Percentiles rank a stretch among this genome's conserved stretches.
phyloP scores from a whole-genome alignment of 2,888 invertebrate species.

The Hypolimnas misippus region DNA sequence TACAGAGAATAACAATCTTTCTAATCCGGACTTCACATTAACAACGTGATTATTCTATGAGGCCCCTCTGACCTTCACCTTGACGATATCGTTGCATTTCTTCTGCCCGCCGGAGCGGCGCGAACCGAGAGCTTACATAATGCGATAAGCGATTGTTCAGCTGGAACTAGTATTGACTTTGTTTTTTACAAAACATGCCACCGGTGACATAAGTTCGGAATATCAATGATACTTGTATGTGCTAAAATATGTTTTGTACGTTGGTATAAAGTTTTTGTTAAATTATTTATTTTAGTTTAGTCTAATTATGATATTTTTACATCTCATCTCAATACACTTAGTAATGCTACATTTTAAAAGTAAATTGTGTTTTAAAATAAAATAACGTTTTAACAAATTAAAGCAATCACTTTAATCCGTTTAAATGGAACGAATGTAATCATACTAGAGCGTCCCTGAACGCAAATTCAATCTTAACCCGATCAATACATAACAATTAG shows the following conservation, averaged over 20 bases:
- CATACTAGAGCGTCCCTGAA: not conserved
- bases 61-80: conserved; percentile 19
- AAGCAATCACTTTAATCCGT: too few species aligned
- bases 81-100: conserved; percentile 18
- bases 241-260: too few species aligned
- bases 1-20: too few species aligned
- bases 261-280: too few species aligned
- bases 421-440: not conserved
- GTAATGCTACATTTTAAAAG: too few species aligned
- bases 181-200: not conserved
- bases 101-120: conserved; percentile 3
- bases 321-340: too few species aligned
- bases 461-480: not conserved
- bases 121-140: not conserved
- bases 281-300: too few species aligned
- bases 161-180: not conserved
- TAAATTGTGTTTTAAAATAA: not conserved
- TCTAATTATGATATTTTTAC: too few species aligned
- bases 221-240: too few species aligned
- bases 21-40: too few species aligned
- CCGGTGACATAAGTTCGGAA: too few species aligned
- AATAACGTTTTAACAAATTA: not conserved
- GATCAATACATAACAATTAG: not conserved
- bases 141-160: not conserved
- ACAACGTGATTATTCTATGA: not conserved